Evolutionary conservation across 2,797 vertebrate species (phyloP).

Genomic region (Bovichtus variegatus): DNA sequence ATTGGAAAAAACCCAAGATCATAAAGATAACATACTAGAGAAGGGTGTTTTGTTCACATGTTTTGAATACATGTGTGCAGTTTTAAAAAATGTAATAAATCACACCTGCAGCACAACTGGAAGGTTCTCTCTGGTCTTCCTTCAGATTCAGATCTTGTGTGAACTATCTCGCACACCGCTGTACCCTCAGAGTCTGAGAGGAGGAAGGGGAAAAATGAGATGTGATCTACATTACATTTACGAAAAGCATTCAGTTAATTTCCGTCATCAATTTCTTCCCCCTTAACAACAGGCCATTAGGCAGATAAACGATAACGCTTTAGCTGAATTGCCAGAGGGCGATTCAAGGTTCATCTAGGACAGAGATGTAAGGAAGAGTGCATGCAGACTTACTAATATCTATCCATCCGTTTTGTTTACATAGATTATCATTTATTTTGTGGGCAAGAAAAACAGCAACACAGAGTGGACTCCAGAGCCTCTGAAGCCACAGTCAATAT

Average conservation of each 20-base stretch:
- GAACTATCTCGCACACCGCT: conserved; percentile 93
- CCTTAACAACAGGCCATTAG: conserved; percentile 49
- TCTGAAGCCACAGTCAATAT: neutral
- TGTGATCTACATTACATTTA: conserved; percentile 42
- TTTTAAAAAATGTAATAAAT: neutral
- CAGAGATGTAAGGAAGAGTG: conserved; percentile 2
- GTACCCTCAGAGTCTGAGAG: conserved; percentile 91
- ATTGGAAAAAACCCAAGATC: neutral
- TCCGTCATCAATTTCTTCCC: conserved; percentile 37
- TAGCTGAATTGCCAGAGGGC: conserved; percentile 8
- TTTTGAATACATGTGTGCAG: neutral
- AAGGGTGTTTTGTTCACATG: neutral
- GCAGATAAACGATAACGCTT: conserved; percentile 32
- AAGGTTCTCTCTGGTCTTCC: conserved; percentile 95
- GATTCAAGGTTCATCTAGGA: conserved; percentile 46
- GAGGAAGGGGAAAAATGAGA: conserved; percentile 4
- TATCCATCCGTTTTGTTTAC: conserved; percentile 32
- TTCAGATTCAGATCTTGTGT: conserved; percentile 95
- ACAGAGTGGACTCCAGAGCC: neutral
- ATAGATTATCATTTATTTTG: conserved; percentile 28
- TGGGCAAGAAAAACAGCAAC: conserved; percentile 9
- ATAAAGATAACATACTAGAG: neutral
- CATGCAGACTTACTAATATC: conserved; percentile 29
- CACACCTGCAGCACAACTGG: conserved; percentile 95
- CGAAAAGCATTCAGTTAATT: conserved; percentile 40